These are phyloP conservation scores for Oncorhynchus gorbuscha DNA, from an alignment of 2,113 vertebrate genomes.

Conservation along the genomic window DNA sequence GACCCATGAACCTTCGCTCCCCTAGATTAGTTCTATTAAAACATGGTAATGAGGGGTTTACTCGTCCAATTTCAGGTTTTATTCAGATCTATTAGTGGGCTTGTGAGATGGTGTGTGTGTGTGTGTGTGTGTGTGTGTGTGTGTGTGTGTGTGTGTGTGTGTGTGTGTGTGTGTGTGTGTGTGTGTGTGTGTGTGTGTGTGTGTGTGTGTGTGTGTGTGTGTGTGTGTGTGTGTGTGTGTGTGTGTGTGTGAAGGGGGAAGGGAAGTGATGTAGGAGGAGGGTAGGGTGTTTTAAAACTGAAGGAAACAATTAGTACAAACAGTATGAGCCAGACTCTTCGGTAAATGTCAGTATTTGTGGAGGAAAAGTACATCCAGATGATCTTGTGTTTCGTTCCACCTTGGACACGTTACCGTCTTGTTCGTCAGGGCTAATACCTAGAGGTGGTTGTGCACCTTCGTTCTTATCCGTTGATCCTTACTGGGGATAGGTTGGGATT, in stretches of 20 bases:
- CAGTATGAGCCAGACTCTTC: slow-evolving; percentile 58
- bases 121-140: background rate
- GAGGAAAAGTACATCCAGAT: slow-evolving; percentile 83
- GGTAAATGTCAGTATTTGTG: slow-evolving; percentile 52
- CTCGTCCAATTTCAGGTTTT: slow-evolving; percentile 87
- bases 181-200: background rate
- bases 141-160: no score
- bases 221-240: no score
- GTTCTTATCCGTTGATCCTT: slow-evolving; percentile 12
- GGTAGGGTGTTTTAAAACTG: slow-evolving; percentile 60
- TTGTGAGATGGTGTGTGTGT: slow-evolving; percentile 37
- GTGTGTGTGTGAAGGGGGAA: background rate
- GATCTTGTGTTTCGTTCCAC: slow-evolving; percentile 51
- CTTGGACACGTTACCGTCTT: slow-evolving; percentile 46
- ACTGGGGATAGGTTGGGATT: slow-evolving; percentile 21
- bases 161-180: no score
- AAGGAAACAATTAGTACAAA: slow-evolving; percentile 86
- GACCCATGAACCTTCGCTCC: slow-evolving; percentile 79
- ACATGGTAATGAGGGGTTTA: slow-evolving; percentile 90
- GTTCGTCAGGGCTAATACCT: slow-evolving; percentile 33
- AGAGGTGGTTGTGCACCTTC: slow-evolving; percentile 13
- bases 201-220: no score
- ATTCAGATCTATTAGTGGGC: slow-evolving; percentile 83
- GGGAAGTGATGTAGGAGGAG: slow-evolving; percentile 32
- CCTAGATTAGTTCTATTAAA: slow-evolving; percentile 89